phyloP scores from a whole-genome alignment of 2,113 vertebrate genomes.

The Hippocampus mohnikei region DNA sequence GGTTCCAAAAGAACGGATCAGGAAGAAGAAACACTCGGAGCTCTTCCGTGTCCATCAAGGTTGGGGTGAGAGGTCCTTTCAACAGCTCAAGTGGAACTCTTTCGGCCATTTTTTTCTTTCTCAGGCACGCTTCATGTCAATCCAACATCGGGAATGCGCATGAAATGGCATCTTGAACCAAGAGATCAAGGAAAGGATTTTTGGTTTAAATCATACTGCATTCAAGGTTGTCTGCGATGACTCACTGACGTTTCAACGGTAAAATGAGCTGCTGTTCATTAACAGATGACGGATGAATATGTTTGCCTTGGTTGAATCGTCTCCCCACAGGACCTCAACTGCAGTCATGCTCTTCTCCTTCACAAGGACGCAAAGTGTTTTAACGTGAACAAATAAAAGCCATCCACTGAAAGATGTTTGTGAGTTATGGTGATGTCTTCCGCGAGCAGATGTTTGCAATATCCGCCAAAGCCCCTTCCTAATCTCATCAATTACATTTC shows the following conservation, averaged over 20 bases:
- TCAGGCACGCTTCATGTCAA: background rate
- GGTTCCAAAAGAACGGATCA: constrained; percentile 42
- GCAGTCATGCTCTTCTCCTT: constrained; percentile 20
- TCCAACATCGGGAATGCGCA: background rate
- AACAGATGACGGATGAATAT: background rate
- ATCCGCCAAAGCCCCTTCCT: constrained; percentile 23
- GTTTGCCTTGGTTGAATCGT: constrained; percentile 21
- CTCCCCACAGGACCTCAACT: constrained; percentile 55
- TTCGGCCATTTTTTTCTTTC: too few relatives aligned
- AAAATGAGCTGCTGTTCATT: constrained; percentile 5
- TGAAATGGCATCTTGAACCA: background rate
- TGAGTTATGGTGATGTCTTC: constrained; percentile 29
- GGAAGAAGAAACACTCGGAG: constrained; percentile 39
- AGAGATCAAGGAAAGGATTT: constrained; percentile 2
- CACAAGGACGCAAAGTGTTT: constrained; percentile 32
- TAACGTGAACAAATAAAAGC: constrained; percentile 53
- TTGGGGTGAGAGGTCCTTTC: background rate
- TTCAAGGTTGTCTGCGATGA: constrained; percentile 6
- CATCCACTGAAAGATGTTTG: background rate
- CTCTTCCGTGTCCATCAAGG: constrained; percentile 32
- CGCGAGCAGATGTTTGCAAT: constrained; percentile 28
- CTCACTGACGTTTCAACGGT: background rate
- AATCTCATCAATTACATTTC: constrained; percentile 44
- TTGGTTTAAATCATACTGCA: background rate
- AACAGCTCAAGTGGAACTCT: constrained; percentile 10